Base-by-base conservation (phyloP, 2,888 invertebrate species). In the Diabrotica balteata region DNA sequence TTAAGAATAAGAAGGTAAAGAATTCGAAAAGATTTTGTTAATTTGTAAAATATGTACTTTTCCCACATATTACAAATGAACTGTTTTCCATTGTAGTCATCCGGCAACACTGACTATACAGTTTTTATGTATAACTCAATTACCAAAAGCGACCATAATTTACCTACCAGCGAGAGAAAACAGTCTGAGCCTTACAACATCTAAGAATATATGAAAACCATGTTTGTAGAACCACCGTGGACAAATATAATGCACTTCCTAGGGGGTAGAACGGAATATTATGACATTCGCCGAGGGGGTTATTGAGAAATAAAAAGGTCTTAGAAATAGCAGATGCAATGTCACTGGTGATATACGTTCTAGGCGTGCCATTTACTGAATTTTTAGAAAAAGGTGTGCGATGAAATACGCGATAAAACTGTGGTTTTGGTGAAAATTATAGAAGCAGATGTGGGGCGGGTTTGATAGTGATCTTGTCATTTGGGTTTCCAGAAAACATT, bases 201-300 rank as follows among this genome's bases (percentile, higher is more conserved):
- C 62, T 65, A 63, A 72, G 69, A 72, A 72, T 76, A 75, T 75
- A 72, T 60, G 72, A 72, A 72, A 71, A 73, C 70, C 74, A 75
- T 78, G 78, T 79, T 77, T 73, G 73, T 73, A 69, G 63, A 72
- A 80, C 80, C 78, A 78, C 80, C 79, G 75, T 75, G 73, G 79
- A 76, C 72, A 77, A 71, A 68, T 76, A 81, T 80, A 80, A 79
- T 79, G 77, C 66, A 66, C 78, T 57, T 76, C 74, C 70, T 72
- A 77, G 81, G 81, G 80, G 80, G 80, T 76, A 78, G 74, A 80
- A 80, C 80, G 80, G 80, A 80, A 82, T 82, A 81, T 82, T 82
- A 80, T 82, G 81, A 82, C 82, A 78, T 76, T 79, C 81, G 59
- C 80, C 74, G 72, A 76, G 81, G 81, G 81, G 80, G 78, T 79